A percentile compares a stretch with the other conserved stretches of the same genome.
phyloP scores from a whole-genome alignment of 2,888 invertebrate genomes.

The Helleia helle region DNA sequence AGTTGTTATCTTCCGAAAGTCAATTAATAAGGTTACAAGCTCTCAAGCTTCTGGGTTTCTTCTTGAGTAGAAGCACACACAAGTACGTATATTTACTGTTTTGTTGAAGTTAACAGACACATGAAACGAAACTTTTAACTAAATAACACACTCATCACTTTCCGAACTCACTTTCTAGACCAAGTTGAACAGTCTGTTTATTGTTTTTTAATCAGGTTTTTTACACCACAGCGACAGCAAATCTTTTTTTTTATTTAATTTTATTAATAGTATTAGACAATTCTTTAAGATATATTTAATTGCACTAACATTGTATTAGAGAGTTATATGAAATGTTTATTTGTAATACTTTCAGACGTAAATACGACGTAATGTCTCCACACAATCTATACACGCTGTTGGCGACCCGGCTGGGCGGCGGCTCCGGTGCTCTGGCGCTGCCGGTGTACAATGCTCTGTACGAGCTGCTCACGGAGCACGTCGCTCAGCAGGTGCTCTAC shows the following conservation, averaged over 20 bases:
- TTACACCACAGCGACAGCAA: too few relatives aligned
- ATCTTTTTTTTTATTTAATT: too few relatives aligned
- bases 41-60: constrained; percentile 96
- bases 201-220: too few relatives aligned
- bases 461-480: constrained; percentile 98
- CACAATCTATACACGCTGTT: constrained; percentile 98
- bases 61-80: constrained; percentile 97
- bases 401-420: constrained; percentile 85
- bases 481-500: constrained; percentile 95
- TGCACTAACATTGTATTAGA: too few relatives aligned
- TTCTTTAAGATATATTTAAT: too few relatives aligned
- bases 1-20: constrained; percentile 95
- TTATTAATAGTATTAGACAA: too few relatives aligned
- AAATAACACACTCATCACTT: too few relatives aligned
- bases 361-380: constrained; percentile 99
- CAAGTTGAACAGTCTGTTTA: too few relatives aligned
- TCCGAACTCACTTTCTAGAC: too few relatives aligned
- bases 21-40: constrained; percentile 97
- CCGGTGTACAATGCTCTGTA: constrained; percentile 98
- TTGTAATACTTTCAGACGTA: constrained; percentile 79
- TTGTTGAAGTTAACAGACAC: too few relatives aligned
- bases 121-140: too few relatives aligned
- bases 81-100: constrained; percentile 84
- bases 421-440: constrained; percentile 89
- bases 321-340: too few relatives aligned